Evolutionary conservation across 1,140 invertebrate species (phyloP).

Genomic region (Agrilus planipennis): DNA sequence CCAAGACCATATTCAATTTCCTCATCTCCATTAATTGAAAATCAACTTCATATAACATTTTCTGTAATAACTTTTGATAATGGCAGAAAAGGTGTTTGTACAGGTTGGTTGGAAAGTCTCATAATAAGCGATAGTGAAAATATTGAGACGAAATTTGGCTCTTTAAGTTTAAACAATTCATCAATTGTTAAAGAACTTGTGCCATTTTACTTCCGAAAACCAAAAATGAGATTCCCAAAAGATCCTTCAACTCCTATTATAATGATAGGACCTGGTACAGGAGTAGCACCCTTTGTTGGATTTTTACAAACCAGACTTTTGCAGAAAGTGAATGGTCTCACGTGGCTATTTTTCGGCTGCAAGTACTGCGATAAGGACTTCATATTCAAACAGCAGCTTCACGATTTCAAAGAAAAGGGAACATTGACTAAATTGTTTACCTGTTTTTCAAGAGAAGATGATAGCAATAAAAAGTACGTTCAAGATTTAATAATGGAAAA

Average conservation of each 20-base stretch:
- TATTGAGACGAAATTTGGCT: conserved; percentile 21
- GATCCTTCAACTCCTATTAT: conserved; percentile 48
- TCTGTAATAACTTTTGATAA: conserved; percentile 46
- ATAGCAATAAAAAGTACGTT: conserved; percentile 40
- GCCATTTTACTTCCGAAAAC: conserved; percentile 49
- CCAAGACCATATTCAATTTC: conserved; percentile 72
- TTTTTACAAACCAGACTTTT: conserved; percentile 45
- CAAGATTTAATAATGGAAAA: conserved; percentile 47
- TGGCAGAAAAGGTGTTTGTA: conserved; percentile 50
- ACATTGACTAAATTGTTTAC: conserved; percentile 43
- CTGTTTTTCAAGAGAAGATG: conserved; percentile 52
- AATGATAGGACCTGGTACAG: conserved; percentile 73
- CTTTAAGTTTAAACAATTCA: conserved; percentile 12
- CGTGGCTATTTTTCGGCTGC: conserved; percentile 66
- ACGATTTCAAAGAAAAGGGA: conserved; percentile 35
- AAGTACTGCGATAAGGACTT: conserved; percentile 52
- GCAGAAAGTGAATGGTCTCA: conserved; percentile 31
- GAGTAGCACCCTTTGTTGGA: conserved; percentile 66
- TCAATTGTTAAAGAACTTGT: conserved; percentile 1
- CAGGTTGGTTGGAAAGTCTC: conserved; percentile 46
- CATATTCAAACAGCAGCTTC: conserved; percentile 46
- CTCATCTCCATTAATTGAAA: conserved; percentile 43
- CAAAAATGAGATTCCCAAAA: conserved; percentile 38
- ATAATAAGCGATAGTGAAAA: conserved; percentile 15
- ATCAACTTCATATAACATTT: conserved; percentile 52